phyloP scores from a whole-genome alignment of 2,113 vertebrate genomes.

The Myodes glareolus region DNA sequence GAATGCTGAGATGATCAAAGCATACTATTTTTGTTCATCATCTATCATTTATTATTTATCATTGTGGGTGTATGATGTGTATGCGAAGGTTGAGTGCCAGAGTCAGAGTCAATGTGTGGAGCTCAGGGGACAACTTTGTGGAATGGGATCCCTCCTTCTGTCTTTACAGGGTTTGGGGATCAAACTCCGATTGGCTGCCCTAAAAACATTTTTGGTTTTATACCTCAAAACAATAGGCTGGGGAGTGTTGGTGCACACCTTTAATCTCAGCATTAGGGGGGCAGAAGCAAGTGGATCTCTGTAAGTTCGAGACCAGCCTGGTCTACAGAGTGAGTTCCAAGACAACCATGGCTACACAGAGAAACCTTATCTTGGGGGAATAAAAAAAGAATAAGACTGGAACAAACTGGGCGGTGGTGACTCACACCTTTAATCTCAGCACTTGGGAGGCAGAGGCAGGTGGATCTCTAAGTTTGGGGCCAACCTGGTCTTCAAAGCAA shows the following conservation, averaged over 20 bases:
- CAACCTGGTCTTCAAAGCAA: not conserved
- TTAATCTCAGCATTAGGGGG: not conserved
- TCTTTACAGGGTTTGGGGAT: not conserved
- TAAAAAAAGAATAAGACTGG: not conserved
- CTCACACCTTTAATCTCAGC: not conserved
- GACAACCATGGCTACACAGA: not conserved
- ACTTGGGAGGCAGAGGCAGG: not conserved
- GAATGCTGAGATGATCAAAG: not conserved
- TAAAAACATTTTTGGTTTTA: not conserved
- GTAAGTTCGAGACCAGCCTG: not conserved
- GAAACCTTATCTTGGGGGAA: not conserved
- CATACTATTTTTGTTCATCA: not conserved
- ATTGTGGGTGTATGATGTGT: not conserved
- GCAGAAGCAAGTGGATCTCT: not conserved
- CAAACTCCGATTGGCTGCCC: not conserved
- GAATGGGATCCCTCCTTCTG: not conserved
- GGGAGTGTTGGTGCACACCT: fast-evolving
- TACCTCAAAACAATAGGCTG: not conserved
- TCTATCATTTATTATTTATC: too few species aligned
- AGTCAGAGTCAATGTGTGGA: not conserved
- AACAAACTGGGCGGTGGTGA: not conserved
- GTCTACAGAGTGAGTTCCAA: not conserved
- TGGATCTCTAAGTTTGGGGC: not conserved
- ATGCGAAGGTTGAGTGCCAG: not conserved
- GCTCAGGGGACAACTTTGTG: not conserved